Conservation (phyloP, 2,888 invertebrate species). For the Theristus sp. region DNA sequence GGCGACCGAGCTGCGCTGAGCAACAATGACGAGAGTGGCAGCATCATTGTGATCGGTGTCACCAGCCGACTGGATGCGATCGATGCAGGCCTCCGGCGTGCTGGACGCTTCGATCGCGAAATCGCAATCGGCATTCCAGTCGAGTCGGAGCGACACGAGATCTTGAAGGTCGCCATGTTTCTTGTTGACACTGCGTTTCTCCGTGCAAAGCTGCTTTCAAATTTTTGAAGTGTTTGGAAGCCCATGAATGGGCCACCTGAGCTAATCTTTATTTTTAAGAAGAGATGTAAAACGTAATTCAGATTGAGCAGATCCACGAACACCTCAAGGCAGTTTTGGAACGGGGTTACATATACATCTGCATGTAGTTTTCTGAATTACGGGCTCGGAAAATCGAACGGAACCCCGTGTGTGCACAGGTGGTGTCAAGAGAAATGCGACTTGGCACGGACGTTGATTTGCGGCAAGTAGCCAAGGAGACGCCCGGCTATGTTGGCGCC, state of each 20-base stretch:
- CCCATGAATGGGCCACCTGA: too few relatives aligned
- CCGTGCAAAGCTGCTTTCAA: too few relatives aligned
- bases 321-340: too few relatives aligned
- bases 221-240: too few relatives aligned
- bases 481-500: conserved; percentile 89
- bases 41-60: conserved; percentile 73
- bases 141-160: conserved; percentile 46
- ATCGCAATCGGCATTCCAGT: conserved; percentile 82
- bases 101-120: conserved; percentile 82
- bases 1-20: too few relatives aligned
- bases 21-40: too few relatives aligned
- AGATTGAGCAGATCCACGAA: too few relatives aligned
- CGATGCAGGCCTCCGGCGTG: conserved; percentile 73
- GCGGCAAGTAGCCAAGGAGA: conserved; percentile 53
- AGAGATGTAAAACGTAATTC: conserved; percentile 22
- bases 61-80: conserved; percentile 78
- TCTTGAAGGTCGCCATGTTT: conserved; percentile 14
- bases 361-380: too few relatives aligned
- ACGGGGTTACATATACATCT: too few relatives aligned
- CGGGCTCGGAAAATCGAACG: too few relatives aligned
- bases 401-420: too few relatives aligned
- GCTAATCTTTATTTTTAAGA: too few relatives aligned
- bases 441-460: conserved; percentile 27
- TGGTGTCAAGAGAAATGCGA: not conserved
- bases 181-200: not conserved